These are phyloP conservation scores for Ctenopoma kingsleyae DNA, from an alignment of 2,797 vertebrate genomes.

Conservation along the genomic window DNA sequence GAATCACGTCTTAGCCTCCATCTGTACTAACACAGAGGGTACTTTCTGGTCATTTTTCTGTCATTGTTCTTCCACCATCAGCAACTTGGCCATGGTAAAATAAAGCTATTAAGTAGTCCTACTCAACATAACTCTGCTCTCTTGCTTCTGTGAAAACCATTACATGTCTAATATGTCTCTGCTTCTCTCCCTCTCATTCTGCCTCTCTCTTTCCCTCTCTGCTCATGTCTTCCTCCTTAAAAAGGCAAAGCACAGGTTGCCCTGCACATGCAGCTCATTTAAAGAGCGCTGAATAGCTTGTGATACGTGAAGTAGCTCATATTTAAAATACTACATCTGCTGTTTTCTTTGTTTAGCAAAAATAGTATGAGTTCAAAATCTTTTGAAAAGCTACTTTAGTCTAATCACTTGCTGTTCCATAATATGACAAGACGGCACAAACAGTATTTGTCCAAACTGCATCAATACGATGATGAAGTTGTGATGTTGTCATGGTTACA, in stretches of 20 bases:
- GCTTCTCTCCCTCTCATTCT: neutral
- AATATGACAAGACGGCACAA: too few relatives aligned
- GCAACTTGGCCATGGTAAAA: slow-evolving; percentile 42
- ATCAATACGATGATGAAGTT: too few relatives aligned
- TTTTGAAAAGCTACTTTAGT: too few relatives aligned
- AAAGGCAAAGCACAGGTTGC: slow-evolving; percentile 64
- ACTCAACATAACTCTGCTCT: slow-evolving; percentile 60
- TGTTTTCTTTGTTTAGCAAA: too few relatives aligned
- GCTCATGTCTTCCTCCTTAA: slow-evolving; percentile 54
- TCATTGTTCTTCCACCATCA: slow-evolving; percentile 46
- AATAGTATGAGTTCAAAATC: too few relatives aligned
- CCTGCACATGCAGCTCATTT: slow-evolving; percentile 21
- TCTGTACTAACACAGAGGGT: slow-evolving; percentile 37
- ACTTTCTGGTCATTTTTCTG: slow-evolving; percentile 14
- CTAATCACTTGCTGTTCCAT: too few relatives aligned
- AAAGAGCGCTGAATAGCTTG: neutral
- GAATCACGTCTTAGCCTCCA: slow-evolving; percentile 1
- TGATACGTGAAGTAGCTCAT: neutral
- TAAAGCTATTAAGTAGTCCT: slow-evolving; percentile 46
- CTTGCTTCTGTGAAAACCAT: slow-evolving; percentile 52
- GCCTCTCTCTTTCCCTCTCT: slow-evolving; percentile 12
- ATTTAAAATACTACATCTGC: neutral
- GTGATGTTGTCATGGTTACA: too few relatives aligned
- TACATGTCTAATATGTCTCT: slow-evolving; percentile 42
- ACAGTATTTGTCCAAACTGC: too few relatives aligned